Evolutionary conservation across 1,140 invertebrate genomes (phyloP), one percentile per base, ranked within the genome.

Genomic region (Harpegnathos saltator): DNA sequence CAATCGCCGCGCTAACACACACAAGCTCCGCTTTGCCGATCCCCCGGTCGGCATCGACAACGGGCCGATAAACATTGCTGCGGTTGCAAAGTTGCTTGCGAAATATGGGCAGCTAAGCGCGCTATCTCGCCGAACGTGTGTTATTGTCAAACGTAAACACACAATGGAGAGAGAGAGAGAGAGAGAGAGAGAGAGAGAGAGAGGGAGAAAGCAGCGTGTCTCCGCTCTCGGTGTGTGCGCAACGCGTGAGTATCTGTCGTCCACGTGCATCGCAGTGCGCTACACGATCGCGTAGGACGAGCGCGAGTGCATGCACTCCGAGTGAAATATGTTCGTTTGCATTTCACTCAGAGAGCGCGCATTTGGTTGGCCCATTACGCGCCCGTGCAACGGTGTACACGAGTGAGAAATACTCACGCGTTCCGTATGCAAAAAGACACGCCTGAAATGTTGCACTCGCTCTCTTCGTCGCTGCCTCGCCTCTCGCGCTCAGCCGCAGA

Each of bases 281-380:
- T 54, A 24, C 50, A 78, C n/a, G 52, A 78, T 68, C 58, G 75
- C 26, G 22, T 44, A 78, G 63, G 14, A 68, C 62, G 22, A 58
- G 29, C 61, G 29, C 61, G 29, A 78, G n/a, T 44, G 22, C 22
- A 61, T 73, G 62, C 19, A 68, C 26, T 78, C 29, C 44, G 50
- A 68, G 19, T 68, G 74, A 68, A 68, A 78, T 68, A 78, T 68
- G 14, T 68, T 9, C 73, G 44, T 52, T 54, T 56, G 50, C 50
- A 68, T 78, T 68, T 78, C 29, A 56, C 62, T 56, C 63, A 58
- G 33, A 68, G 33, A 56, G n/a, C 14, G 38, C 9, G 11, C 75
- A 69, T 78, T 78, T 17, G 33, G 54, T 56, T 26, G 22, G 52
- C 26, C 22, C 33, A 48, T 58, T 69, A 48, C 33, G 54, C 11